Conservation (phyloP, 2,113 vertebrate genomes). For the Ahaetulla prasina region DNA sequence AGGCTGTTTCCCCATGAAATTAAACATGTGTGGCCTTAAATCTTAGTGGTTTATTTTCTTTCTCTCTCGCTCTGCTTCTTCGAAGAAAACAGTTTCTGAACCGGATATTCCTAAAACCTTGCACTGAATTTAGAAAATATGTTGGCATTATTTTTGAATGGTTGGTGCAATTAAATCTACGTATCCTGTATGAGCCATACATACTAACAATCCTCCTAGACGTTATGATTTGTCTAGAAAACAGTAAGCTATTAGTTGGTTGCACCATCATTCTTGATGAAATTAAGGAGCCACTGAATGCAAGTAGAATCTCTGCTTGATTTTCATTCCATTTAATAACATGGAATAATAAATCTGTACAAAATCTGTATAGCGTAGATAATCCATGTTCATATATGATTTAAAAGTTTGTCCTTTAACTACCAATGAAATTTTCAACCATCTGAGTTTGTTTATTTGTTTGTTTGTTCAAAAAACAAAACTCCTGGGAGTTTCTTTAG, state of each 20-base stretch:
- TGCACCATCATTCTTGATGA: conserved; percentile 49
- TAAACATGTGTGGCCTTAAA: conserved; percentile 36
- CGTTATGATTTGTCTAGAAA: conserved; percentile 52
- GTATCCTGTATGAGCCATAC: conserved; percentile 71
- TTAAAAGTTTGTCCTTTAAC: conserved; percentile 72
- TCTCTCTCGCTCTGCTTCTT: not conserved
- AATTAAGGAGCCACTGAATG: conserved; percentile 41
- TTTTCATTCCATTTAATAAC: conserved; percentile 61
- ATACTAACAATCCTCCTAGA: conserved; percentile 46
- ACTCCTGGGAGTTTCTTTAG: conserved; percentile 64
- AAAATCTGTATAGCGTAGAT: conserved; percentile 58
- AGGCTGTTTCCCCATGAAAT: conserved; percentile 4
- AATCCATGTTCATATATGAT: conserved; percentile 67
- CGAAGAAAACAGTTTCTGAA: conserved; percentile 48
- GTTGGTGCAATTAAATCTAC: conserved; percentile 69
- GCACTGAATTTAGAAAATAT: conserved; percentile 69
- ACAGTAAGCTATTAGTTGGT: conserved; percentile 56
- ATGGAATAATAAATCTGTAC: conserved; percentile 59
- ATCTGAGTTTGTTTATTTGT: conserved; percentile 26
- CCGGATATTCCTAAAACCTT: conserved; percentile 67
- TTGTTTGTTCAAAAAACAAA: conserved; percentile 53
- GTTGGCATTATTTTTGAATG: conserved; percentile 60
- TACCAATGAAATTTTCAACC: conserved; percentile 59
- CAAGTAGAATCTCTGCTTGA: conserved; percentile 60
- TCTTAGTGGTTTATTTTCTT: conserved; percentile 3